Evolutionary conservation across 2,797 vertebrate species (phyloP), one percentile per base, ranked within the genome.

Genomic region (Leptodactylus fallax): DNA sequence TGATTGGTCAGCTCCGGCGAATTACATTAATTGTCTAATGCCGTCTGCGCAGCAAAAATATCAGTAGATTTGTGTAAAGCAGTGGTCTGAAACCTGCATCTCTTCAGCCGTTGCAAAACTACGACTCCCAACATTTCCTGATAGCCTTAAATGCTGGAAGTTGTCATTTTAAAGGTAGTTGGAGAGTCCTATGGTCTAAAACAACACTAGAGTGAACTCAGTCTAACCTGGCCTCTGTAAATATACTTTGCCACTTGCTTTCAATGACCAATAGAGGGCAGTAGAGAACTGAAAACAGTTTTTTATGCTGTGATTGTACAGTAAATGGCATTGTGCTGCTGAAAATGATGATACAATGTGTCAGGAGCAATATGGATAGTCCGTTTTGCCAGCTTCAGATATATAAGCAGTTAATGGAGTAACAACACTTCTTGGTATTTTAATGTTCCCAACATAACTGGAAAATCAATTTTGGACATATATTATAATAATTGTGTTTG

Each of bases 251-350:
- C 14, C 6, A 56, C 11, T 81, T 87, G 77, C 58, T 2, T 60
- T 3, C 79, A 27, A 3, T 81, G 53, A 45, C 95, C 97, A 93
- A 96, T 91, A 97, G 98, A 96, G 97, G 97, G 98, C 97, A 97
- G 96, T 96, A 96, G 94, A 93, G 93, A 88, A 93, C 96, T 93
- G 92, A 93, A 93, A 88, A 94, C 96, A 92, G 92, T 89, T 25
- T 19, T 3, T 45, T 17, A 72, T 21, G 80, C 49, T 79, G 12
- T 61, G 47, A 0, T 4, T 36, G 56, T 72, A 80, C 58, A 78
- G 23, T 72, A 60, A 74, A 56, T 72, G 58, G 74, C 55, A 83
- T 45, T 45, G 71, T 80, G 85, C 83, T 76, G 47, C 65, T 61
- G 67, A 63, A 55, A 82, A 65, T 81, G 79, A 87, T 85, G 83